Percentiles rank a stretch among this genome's conserved stretches.
phyloP scores from a whole-genome alignment of 2,888 invertebrate genomes.

The Augiades crinisus region DNA sequence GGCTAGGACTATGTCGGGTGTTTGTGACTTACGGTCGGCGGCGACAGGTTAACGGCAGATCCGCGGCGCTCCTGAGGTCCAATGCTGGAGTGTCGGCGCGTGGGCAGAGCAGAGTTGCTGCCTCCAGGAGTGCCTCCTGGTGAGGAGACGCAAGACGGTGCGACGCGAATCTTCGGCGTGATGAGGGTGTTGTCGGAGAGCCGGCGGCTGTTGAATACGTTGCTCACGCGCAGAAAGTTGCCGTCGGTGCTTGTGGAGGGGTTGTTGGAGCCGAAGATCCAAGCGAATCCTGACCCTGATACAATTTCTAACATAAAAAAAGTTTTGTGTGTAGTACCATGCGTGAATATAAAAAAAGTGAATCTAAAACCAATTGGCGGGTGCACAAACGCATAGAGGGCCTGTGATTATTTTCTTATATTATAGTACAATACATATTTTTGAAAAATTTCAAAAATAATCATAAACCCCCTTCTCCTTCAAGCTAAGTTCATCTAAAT shows the following conservation, averaged over 20 bases:
- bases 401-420: no score
- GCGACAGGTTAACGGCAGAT: constrained; percentile 92
- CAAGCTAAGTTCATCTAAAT: no score
- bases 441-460: no score
- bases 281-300: constrained; percentile 81
- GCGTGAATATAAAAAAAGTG: constrained; percentile 5
- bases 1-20: background rate
- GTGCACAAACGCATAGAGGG: no score
- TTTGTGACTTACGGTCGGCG: constrained; percentile 89
- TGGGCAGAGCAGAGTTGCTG: constrained; percentile 87
- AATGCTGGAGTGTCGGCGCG: constrained; percentile 94
- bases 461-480: no score
- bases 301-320: constrained; percentile 22
- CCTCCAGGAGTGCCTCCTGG: constrained; percentile 87
- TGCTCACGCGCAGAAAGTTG: constrained; percentile 92
- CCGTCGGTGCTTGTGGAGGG: constrained; percentile 87
- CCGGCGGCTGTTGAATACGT: constrained; percentile 91
- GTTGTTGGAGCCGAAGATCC: constrained; percentile 88
- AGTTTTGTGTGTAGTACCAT: background rate
- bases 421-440: no score
- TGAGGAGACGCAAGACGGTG: constrained; percentile 93
- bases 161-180: constrained; percentile 94
- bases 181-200: constrained; percentile 95
- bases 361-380: no score
- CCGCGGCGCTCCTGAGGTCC: constrained; percentile 94